Base-by-base conservation (phyloP, 2,888 invertebrate species). In the Syritta pipiens region DNA sequence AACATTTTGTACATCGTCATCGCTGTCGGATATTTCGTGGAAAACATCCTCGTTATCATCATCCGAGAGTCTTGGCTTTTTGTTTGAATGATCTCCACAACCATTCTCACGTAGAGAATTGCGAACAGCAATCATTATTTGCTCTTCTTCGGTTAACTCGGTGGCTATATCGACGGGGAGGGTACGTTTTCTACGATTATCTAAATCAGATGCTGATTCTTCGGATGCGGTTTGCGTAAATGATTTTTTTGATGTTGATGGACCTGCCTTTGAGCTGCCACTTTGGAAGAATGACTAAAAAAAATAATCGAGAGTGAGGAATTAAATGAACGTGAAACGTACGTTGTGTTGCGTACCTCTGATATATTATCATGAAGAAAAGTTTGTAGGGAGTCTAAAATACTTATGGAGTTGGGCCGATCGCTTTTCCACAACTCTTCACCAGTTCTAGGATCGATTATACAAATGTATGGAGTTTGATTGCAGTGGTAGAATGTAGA, bases 391-490 rank as follows among this genome's bases (percentile, higher is more conserved):
- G 77, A 49, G 10, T 63, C 24, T 9, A 87, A 40, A 9, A 87
- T 81, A 75, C 84, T 85, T 1, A 83, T 72, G 57, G 86, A 84
- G 53, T 84, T 87, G 0, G 86, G 86, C 9, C 84, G 84, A 1
- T 83, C 76, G 65, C 84, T 85, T 60, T 83, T 85, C 84, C 91
- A 86, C 57, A 90, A 89, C 32, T 89, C 87, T 86, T 93, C 93
- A 40, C 93, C 93, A 44, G 93, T 93, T 83, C 92, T 89, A 6
- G 93, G 93, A 88, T 93, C 93, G 60, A 93, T 88, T 4, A 93
- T 88, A 69, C 93, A 92, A 68, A 93, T 87, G 83, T 93, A 92
- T 1, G 93, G 93, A 86, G 91, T 91, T 49, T 89, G 85, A 10
- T 85, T 85, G 60, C 93, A 91, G 71, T 91, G 91, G 84, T 93